phyloP scores from a whole-genome alignment of 2,888 invertebrate species.

The Mythimna lalbum region DNA sequence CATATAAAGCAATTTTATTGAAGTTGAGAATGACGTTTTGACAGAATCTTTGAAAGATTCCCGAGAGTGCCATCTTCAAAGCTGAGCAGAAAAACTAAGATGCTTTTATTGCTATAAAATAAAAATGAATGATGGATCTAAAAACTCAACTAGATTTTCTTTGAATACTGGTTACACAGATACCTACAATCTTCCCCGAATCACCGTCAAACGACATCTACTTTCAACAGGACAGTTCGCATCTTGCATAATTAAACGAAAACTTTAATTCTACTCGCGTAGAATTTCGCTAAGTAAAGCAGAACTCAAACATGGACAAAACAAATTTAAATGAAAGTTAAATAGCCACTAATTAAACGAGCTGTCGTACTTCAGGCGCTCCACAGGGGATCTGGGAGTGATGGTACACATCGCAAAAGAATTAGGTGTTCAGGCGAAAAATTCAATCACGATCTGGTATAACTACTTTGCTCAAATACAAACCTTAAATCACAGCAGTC shows the following conservation, averaged over 20 bases:
- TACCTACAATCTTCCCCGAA: conserved; percentile 18
- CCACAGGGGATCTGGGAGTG: conserved; percentile 39
- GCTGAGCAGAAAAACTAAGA: neutral
- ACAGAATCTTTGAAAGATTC: conserved; percentile 1
- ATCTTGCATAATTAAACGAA: conserved; percentile 59
- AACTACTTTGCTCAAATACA: no score
- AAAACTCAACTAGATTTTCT: neutral
- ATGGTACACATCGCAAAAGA: conserved; percentile 26
- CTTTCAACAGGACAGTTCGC: conserved; percentile 29
- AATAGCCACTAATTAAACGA: conserved; percentile 70
- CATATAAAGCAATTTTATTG: neutral
- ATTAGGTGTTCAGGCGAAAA: conserved; percentile 11
- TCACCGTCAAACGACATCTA: conserved; percentile 40
- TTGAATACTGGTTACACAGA: neutral
- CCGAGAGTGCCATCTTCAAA: neutral
- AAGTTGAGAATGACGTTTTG: conserved; percentile 19
- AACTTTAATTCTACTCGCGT: conserved; percentile 57
- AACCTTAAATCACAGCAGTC: no score
- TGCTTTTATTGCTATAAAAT: neutral
- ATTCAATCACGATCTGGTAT: no score
- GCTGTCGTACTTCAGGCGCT: conserved; percentile 58
- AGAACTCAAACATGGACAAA: conserved; percentile 66
- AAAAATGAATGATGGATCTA: neutral
- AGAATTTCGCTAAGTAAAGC: conserved; percentile 52
- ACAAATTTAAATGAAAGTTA: conserved; percentile 66